Percentiles rank a stretch among this genome's conserved stretches.
Conservation (phyloP, 1,140 invertebrate species). For the Bombus confusus region DNA sequence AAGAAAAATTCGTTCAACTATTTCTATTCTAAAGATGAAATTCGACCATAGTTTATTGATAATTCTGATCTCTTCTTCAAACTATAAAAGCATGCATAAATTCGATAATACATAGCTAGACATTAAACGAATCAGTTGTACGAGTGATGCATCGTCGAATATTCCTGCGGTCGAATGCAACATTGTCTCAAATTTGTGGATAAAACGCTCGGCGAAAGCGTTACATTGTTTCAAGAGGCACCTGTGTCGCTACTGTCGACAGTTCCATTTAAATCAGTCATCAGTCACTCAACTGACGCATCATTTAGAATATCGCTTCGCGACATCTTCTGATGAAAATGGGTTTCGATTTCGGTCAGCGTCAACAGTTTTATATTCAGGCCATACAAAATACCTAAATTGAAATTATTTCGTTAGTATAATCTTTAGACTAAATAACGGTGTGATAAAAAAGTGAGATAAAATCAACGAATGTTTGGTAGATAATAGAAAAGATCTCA, state of each 20-base stretch:
- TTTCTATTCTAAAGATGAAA: neutral
- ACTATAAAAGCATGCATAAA: no score
- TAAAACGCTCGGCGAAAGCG: neutral
- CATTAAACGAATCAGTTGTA: neutral
- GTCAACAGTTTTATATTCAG: no score
- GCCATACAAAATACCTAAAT: neutral
- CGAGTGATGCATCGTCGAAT: neutral
- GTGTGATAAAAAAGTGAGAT: neutral
- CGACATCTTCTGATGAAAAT: neutral
- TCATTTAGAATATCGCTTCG: neutral
- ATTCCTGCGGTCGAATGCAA: neutral
- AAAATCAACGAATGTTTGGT: neutral
- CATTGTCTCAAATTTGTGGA: slow-evolving; percentile 4
- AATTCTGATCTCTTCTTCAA: neutral
- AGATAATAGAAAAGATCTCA: neutral
- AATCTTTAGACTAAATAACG: no score
- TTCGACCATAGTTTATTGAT: neutral
- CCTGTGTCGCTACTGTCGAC: neutral
- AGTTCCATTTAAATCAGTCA: slow-evolving; percentile 40
- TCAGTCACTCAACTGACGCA: slow-evolving; percentile 6
- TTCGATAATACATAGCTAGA: neutral
- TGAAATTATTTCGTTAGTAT: neutral
- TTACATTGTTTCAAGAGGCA: slow-evolving; percentile 30
- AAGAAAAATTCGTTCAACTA: neutral
- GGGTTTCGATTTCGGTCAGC: neutral